Evolutionary conservation across 1,140 invertebrate species (phyloP), one percentile per base, ranked within the genome.

Genomic region (Mizuhopecten yessoensis): DNA sequence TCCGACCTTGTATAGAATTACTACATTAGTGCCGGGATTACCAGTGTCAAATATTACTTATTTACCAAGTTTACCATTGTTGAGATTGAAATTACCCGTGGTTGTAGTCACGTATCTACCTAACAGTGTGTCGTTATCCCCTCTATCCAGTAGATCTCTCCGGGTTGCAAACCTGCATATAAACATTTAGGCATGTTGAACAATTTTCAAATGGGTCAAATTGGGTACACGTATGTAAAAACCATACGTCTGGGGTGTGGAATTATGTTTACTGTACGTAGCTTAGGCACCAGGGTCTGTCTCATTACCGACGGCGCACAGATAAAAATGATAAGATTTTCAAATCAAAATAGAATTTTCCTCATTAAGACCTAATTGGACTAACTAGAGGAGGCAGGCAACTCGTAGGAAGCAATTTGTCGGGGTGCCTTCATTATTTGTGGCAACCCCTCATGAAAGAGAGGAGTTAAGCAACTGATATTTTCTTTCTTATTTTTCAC

Each of bases 291-390:
- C 57, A 29, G 23, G 11, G 57, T 75, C 57, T 29, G 57, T 75
- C 57, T 75, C 57, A 75, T 75, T 75, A 75, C 57, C 23, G 57
- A n/a, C 57, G 57, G n/a, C 1, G 57, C n/a, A 75, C 57, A 75
- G 57, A 75, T 75, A 75, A 75, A 75, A 75, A 75, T 75, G 57
- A 75, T 75, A 75, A 75, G 57, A 75, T 75, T 75, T 75, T 75
- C 57, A 75, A 75, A 75, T 75, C 57, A 75, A 75, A 75, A 75
- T 75, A 75, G 57, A 75, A 75, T 75, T 75, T 75, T 75, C 57
- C 57, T 75, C 57, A 75, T 75, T 75, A 75, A 75, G 57, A 29
- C 57, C 57, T 75, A 75, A 75, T 75, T 75, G 57, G 57, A 75
- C 57, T 75, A 75, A 75, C 57, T 75, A 75, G 57, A 17, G 57